phyloP scores from a whole-genome alignment of 1,140 invertebrate genomes.

The Dufourea novaeangliae region DNA sequence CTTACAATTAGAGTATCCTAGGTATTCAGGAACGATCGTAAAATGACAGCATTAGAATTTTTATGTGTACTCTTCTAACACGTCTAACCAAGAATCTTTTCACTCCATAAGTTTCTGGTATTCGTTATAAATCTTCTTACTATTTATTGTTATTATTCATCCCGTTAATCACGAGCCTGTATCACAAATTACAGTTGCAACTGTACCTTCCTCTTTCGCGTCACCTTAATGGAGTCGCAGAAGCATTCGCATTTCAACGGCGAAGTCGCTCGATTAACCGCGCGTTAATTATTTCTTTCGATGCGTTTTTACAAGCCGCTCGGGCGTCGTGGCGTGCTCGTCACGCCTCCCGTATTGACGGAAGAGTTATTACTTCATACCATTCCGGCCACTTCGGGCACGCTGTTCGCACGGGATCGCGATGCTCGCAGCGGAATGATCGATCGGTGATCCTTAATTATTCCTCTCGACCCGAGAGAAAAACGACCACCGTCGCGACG shows the following conservation, averaged over 20 bases:
- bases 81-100: too few relatives aligned
- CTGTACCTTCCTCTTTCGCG: not conserved
- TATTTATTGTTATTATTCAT: too few relatives aligned
- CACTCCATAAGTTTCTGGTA: too few relatives aligned
- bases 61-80: too few relatives aligned
- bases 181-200: not conserved
- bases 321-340: slow-evolving; percentile 41
- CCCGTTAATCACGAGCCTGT: too few relatives aligned
- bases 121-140: too few relatives aligned
- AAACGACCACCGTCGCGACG: slow-evolving; percentile 27
- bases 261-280: slow-evolving; percentile 70
- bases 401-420: slow-evolving; percentile 35
- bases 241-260: slow-evolving; percentile 48
- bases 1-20: too few relatives aligned
- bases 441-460: slow-evolving; percentile 61
- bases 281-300: slow-evolving; percentile 70
- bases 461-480: slow-evolving; percentile 31
- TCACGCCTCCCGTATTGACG: slow-evolving; percentile 59
- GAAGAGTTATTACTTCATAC: slow-evolving; percentile 62
- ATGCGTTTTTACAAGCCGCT: slow-evolving; percentile 60
- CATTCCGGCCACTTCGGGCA: slow-evolving; percentile 44
- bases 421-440: slow-evolving; percentile 56
- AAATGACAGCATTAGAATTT: too few relatives aligned
- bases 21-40: too few relatives aligned
- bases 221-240: slow-evolving; percentile 37